Conservation (phyloP, 2,888 invertebrate genomes). For the Polydrusus tereticollis region DNA sequence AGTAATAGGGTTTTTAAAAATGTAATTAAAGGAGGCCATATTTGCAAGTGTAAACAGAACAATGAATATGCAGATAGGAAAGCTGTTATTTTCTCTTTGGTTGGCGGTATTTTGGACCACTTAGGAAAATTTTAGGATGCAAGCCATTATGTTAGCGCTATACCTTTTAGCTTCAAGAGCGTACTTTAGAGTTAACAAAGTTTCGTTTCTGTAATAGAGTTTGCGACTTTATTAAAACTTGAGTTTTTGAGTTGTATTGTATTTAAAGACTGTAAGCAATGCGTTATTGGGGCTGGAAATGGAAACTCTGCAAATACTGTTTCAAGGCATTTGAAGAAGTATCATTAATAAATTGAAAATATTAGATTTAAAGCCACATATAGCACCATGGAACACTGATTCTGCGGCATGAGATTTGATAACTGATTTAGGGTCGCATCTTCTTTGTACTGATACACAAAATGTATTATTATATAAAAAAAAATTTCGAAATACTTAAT, state of each 20-base stretch:
- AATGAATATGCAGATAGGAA: not conserved
- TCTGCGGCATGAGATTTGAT: too few relatives aligned
- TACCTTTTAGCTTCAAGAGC: not conserved
- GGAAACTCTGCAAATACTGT: not conserved
- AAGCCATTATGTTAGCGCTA: not conserved
- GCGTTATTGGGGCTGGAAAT: not conserved
- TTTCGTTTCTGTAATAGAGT: not conserved
- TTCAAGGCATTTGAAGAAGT: too few relatives aligned
- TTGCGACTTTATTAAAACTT: not conserved
- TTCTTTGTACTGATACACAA: too few relatives aligned
- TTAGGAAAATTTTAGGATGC: not conserved
- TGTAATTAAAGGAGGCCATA: not conserved
- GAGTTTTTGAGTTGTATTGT: not conserved
- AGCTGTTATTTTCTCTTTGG: constrained; percentile 2
- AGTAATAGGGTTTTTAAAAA: not conserved
- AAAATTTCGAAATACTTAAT: too few relatives aligned
- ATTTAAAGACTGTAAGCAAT: not conserved
- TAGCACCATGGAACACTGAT: too few relatives aligned
- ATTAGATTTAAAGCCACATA: too few relatives aligned
- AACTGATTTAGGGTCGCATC: too few relatives aligned
- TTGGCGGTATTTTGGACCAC: constrained; percentile 1
- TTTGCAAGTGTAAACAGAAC: constrained; percentile 15
- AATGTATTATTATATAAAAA: too few relatives aligned
- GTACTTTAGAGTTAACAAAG: not conserved
- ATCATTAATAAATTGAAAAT: too few relatives aligned